Evolutionary conservation across 2,797 vertebrate species (phyloP), one percentile per base, ranked within the genome.

Genomic region (Macropodus opercularis): DNA sequence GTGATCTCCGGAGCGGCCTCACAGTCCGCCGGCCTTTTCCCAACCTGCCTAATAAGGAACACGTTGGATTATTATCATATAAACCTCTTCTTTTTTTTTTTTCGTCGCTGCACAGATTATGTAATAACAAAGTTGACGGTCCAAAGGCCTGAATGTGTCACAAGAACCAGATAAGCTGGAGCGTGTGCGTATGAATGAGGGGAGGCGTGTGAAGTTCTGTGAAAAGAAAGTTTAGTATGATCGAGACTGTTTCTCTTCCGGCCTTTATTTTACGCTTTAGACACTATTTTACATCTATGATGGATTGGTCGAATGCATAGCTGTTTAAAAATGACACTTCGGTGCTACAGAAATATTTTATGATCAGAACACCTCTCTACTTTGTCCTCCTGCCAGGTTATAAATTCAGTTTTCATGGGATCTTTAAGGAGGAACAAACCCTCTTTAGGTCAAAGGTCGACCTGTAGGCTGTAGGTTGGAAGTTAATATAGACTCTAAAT

Each of bases 61-160:
- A 86, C 78, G 87, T 78, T 86, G 72, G 66, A 69, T 69, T 84
- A 80, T 81, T 86, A 90, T 90, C 63, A 80, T 77, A 78, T 59
- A 81, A 88, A 83, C 81, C 77, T 84, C 75, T 9, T 84, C 80
- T 84, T 70, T 63, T 24, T 89, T 83, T 84, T 76, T 17, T 87
- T 81, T 80, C 85, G 79, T 86, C 69, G 72, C 78, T 32, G 39
- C 67, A 69, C 65, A 81, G 77, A 87, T 91, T 89, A 90, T 75
- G 65, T 75, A 85, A 90, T 63, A 63, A 55, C 63, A 80, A 76
- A 86, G 84, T 79, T 89, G 82, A 82, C 50, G 21, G 67, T 61
- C 76, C 71, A 85, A 83, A 82, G 68, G 72, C 75, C 77, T 80
- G 73, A 77, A 80, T 77, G 72, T 59, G 76, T 90, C 85, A 89